Base-by-base conservation (phyloP, 2,797 vertebrate genomes). In the Takifugu ocellatus region DNA sequence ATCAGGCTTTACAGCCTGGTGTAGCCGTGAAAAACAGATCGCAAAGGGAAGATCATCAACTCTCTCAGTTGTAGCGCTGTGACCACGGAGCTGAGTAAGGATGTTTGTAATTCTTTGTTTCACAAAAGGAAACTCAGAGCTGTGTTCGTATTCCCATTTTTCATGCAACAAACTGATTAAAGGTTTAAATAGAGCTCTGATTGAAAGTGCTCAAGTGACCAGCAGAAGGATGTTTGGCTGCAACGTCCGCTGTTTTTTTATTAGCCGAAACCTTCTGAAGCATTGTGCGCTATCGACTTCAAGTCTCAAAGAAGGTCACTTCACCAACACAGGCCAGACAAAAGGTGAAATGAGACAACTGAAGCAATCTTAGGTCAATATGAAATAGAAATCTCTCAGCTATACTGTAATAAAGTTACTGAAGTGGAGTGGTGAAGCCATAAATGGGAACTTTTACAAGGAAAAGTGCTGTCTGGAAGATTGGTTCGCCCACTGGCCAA, bases 331-430 rank as follows among this genome's bases (percentile, higher is more conserved):
- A 87, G 92, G 79, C 90, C 87, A 92, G 91, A 93, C 95, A 94
- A 95, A 94, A 97, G 95, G 95, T 96, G 95, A 95, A 91, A 94
- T 92, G 90, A 93, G 94, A 94, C 93, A 96, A 96, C 92, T 93
- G 93, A 95, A 95, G 93, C 95, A 96, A 96, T 95, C 93, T 93
- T 91, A 93, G 92, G 94, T 94, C 94, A 96, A 93, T 94, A 93
- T 92, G 91, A 95, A 93, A 96, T 93, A 94, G 94, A 94, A 96
- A 95, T 95, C 93, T 94, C 93, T 88, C 90, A 93, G 93, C 93
- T 94, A 93, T 93, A 94, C 92, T 91, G 93, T 94, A 93, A 95
- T 95, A 94, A 97, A 97, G 94, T 96, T 93, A 94, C 94, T 93
- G 93, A 91, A 94, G 94, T 94, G 93, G 93, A 93, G 93, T 92